Conservation (phyloP, 2,888 invertebrate genomes). For the Tortrix viridana region DNA sequence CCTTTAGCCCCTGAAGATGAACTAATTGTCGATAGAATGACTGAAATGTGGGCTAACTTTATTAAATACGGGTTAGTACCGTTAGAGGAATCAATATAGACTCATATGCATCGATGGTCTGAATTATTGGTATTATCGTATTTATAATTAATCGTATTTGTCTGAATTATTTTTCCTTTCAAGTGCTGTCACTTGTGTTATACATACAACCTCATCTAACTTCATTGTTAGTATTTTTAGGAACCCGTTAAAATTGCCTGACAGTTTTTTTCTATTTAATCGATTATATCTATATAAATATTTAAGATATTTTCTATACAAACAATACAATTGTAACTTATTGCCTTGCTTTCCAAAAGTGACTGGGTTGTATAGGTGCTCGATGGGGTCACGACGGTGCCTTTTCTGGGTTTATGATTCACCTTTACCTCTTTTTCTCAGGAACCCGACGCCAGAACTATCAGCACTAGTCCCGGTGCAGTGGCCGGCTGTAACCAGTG, state of each 20-base stretch:
- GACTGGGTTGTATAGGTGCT: neutral
- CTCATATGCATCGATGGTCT: neutral
- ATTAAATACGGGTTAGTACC: slow-evolving; percentile 58
- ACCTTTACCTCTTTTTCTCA: slow-evolving; percentile 37
- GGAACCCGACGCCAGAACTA: slow-evolving; percentile 59
- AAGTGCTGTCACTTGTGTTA: too few relatives aligned
- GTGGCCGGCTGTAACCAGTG: slow-evolving; percentile 55
- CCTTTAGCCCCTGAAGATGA: slow-evolving; percentile 49
- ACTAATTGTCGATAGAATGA: slow-evolving; percentile 53
- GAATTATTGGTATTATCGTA: neutral
- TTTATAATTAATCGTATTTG: too few relatives aligned
- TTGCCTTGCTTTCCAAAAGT: too few relatives aligned
- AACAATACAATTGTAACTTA: too few relatives aligned
- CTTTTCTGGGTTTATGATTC: neutral
- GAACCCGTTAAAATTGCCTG: too few relatives aligned
- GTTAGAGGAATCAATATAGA: neutral
- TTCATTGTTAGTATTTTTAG: too few relatives aligned
- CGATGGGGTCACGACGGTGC: neutral
- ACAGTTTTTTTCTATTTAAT: too few relatives aligned
- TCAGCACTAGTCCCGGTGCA: slow-evolving; percentile 54
- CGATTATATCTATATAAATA: too few relatives aligned
- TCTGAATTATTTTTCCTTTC: too few relatives aligned
- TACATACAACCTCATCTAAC: too few relatives aligned
- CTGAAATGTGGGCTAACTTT: slow-evolving; percentile 60
- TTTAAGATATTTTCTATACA: too few relatives aligned